Base-by-base conservation (phyloP, 2,888 invertebrate species). In the Drosophila pseudotalamancana region DNA sequence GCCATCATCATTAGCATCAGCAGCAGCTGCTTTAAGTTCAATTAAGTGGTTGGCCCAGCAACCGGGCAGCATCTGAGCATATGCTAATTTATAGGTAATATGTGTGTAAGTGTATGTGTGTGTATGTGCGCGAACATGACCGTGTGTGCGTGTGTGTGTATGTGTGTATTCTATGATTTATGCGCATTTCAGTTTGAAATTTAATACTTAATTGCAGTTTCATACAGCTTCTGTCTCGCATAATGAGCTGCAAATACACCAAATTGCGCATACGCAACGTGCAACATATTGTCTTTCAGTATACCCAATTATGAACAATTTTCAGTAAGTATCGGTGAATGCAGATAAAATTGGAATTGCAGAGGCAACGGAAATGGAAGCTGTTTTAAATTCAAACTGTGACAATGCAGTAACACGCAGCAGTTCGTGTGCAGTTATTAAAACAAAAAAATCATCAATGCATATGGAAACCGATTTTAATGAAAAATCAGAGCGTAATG, bases 21-120 rank as follows among this genome's bases (percentile, higher is more conserved):
- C 42, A 63, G 56, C 66, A 68, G 65, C 64, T 63, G 77, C 74
- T 77, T 80, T 72, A 46, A 57, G 74, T 80, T 81, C 77, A 81
- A 81, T 81, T 80, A 83, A 74, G 71, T 69, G 72, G 60, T 70
- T 63, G 43, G 46, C 59, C 40, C 49, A 54, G 43, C 49, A 51
- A 35, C 64, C 27, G 29, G 19, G 4, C 37, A 50, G 19, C 29
- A 6, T 16, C 34, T 29, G 64, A 40, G 64, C 65, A 39, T 54
- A 64, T 61, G 64, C 62, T 67, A 67, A 74, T 74, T 81, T 77
- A 70, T 81, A 45, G 77, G 50, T 60, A 56, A 45, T 39, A 23
- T 37, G n/a, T 6, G 11, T 29, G 29, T n/a, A n/a, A n/a, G n/a
- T n/a, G n/a, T n/a, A n/a, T n/a, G n/a, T 46, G n/a, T 32, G 21